These are phyloP conservation scores for Pseudococcus longispinus DNA, from an alignment of 2,888 invertebrate genomes.

Conservation along the genomic window DNA sequence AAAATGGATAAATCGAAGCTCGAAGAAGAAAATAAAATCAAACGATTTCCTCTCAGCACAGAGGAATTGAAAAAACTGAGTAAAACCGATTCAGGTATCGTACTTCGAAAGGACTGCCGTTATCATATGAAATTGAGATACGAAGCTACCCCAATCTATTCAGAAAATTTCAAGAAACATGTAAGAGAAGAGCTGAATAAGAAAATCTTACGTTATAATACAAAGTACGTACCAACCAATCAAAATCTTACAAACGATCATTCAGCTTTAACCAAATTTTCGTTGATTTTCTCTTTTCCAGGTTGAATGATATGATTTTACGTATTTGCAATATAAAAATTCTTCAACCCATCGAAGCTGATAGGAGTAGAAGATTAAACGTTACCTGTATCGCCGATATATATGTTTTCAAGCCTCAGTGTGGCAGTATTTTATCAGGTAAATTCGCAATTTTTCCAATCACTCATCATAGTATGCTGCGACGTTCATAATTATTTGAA, in stretches of 20 bases:
- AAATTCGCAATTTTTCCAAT: not conserved
- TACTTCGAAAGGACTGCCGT: constrained; percentile 8
- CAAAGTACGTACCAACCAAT: not conserved
- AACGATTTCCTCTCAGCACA: constrained; percentile 15
- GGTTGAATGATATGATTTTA: constrained; percentile 42
- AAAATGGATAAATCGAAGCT: not conserved
- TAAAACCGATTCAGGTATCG: constrained; percentile 33
- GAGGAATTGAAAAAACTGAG: constrained; percentile 5
- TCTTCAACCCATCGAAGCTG: constrained; percentile 28
- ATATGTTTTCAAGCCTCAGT: constrained; percentile 39
- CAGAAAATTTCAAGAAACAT: not conserved
- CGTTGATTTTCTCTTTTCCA: not conserved
- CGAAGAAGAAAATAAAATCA: not conserved
- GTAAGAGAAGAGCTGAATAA: constrained; percentile 31
- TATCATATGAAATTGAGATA: constrained; percentile 22
- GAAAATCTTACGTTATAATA: constrained; percentile 1
- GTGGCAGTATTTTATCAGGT: constrained; percentile 37
- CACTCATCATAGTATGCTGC: not conserved
- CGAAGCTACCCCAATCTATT: not conserved
- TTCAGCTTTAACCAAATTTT: not conserved
- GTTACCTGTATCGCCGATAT: constrained; percentile 44
- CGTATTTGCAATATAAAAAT: constrained; percentile 25
- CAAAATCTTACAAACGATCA: not conserved
- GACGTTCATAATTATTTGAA: not conserved
- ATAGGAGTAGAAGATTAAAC: not conserved